These are phyloP conservation scores for Polyommatus iphigenia DNA, from an alignment of 2,888 invertebrate genomes.

Conservation along the genomic window DNA sequence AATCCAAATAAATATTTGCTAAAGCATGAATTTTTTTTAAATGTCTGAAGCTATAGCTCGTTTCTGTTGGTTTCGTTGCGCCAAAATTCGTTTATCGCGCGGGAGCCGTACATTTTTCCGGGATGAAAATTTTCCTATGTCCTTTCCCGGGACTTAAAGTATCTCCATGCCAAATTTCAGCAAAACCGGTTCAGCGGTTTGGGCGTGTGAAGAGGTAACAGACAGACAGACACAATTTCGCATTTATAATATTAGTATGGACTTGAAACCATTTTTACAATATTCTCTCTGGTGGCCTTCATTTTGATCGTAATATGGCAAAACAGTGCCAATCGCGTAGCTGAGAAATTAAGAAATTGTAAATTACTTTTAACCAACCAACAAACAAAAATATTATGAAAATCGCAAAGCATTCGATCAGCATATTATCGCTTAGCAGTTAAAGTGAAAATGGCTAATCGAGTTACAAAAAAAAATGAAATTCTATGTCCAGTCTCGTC, in stretches of 20 bases:
- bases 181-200: no score
- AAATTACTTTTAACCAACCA: background rate
- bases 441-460: background rate
- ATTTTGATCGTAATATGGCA: background rate
- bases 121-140: no score
- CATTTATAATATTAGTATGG: no score
- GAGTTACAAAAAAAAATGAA: background rate
- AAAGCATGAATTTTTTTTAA: background rate
- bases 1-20: background rate
- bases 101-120: no score
- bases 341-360: background rate
- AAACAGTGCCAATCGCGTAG: background rate
- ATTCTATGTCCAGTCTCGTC: no score
- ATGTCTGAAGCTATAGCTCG: background rate
- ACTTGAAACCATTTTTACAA: background rate
- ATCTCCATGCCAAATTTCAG: no score
- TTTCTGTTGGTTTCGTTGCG: background rate
- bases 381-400: background rate
- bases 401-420: background rate
- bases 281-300: background rate
- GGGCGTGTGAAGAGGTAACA: no score
- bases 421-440: slow-evolving; percentile 1
- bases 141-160: no score
- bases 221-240: no score
- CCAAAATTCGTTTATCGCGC: no score